Evolutionary conservation across 2,113 vertebrate genomes (phyloP).

Genomic region (Chaetura pelagica): DNA sequence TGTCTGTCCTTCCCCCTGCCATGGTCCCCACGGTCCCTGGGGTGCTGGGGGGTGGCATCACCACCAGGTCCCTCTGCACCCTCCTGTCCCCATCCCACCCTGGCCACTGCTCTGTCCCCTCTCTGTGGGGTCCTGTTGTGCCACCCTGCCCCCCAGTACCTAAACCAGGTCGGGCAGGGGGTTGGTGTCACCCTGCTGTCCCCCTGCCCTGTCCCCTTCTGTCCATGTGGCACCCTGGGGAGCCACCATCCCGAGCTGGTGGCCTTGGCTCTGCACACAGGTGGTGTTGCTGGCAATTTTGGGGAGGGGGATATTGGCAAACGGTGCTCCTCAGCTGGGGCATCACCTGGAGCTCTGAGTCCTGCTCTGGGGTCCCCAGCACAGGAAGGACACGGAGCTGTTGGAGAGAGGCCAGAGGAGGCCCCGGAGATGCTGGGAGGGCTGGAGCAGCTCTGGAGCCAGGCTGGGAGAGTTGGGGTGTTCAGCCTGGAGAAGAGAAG

Average conservation of each 20-base stretch:
- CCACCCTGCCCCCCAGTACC: neutral
- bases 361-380: no score
- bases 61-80: neutral
- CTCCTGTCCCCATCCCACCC: neutral
- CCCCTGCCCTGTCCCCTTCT: neutral
- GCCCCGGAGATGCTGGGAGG: no score
- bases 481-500: no score
- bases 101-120: neutral
- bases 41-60: neutral
- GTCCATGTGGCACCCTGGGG: accelerated
- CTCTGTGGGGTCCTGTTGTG: accelerated
- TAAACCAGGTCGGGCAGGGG: neutral
- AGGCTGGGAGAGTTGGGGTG: no score
- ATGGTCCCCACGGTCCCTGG: accelerated
- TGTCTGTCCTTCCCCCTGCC: slow-evolving; percentile 52
- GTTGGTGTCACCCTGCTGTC: neutral
- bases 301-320: neutral
- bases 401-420: no score
- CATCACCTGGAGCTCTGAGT: neutral
- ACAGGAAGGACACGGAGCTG: no score
- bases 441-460: no score
- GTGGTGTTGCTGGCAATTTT: accelerated
- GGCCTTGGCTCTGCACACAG: accelerated
- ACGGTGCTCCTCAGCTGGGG: accelerated
- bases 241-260: accelerated